Base-by-base conservation (phyloP, 2,888 invertebrate species). In the Metellina segmentata region DNA sequence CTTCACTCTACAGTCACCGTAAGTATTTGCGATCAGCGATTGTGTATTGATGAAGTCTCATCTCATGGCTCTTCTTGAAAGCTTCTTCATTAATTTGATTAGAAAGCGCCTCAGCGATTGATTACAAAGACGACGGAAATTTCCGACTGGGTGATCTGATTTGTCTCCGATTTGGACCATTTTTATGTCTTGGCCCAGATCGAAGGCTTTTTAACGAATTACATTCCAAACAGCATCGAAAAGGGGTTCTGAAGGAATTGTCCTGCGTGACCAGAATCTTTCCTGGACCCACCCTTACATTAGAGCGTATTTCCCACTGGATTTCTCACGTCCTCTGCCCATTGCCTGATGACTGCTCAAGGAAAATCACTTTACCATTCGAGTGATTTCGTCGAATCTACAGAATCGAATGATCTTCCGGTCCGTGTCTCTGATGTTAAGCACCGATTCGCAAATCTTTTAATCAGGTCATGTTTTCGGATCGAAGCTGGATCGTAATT, bases 91-190 rank as follows among this genome's bases (percentile, higher is more conserved):
- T 16, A 61, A 61, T 16, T 8, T 61, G 61, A 61, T 61, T 61
- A 61, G 61, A 61, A 61, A 61, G 16, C 61, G 61, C 48, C 51
- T 75, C 51, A 34, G 75, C 75, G 75, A 75, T 75, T 75, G 75
- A 49, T 75, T 75, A 16, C 75, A 16, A 16, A 61, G 61, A 61
- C 75, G 75, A 75, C 11, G 75, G 34, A 48, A 49, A 49, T 48
- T 49, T 75, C 75, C 9, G 11, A 75, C 61, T 5, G 61, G 13
- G 61, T 61, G 61, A 61, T 61, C 13, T 6, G 11, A 61, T 61
- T 61, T 61, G 61, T 61, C 61, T 61, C 9, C 9, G 61, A 61
- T 61, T 8, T 8, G 11, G 61, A 16, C 61, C 6, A 11, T 16
- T 16, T 61, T 16, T 61, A 16, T 61, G 61, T 61, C 61, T 13